These are phyloP conservation scores for Zaprionus lachaisei DNA, from an alignment of 1,140 invertebrate genomes.

Conservation along the genomic window DNA sequence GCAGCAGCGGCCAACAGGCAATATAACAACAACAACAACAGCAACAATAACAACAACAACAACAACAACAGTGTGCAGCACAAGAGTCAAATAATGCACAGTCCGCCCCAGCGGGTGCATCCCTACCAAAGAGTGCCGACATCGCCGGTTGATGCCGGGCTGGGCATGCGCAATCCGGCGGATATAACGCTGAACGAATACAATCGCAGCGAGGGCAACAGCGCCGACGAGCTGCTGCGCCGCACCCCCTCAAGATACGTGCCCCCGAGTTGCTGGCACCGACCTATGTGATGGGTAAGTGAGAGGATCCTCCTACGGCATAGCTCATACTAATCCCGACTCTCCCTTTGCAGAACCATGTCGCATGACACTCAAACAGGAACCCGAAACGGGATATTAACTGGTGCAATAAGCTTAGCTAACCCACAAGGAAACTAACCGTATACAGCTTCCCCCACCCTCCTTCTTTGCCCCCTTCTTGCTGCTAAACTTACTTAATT, in stretches of 20 bases:
- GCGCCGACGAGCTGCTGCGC: constrained; percentile 72
- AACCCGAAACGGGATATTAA: constrained; percentile 82
- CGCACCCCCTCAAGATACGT: constrained; percentile 71
- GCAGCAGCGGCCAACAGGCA: constrained; percentile 37
- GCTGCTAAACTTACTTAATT: constrained; percentile 79
- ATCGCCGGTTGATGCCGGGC: constrained; percentile 47
- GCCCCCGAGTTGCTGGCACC: constrained; percentile 60
- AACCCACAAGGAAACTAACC: constrained; percentile 11
- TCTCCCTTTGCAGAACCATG: constrained; percentile 58
- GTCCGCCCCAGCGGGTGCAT: constrained; percentile 75
- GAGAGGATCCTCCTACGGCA: neutral
- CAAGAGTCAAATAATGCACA: constrained; percentile 58
- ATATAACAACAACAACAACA: constrained; percentile 42
- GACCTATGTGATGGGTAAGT: constrained; percentile 64
- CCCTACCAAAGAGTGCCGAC: constrained; percentile 77
- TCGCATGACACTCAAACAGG: constrained; percentile 82
- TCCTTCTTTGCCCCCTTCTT: constrained; percentile 8
- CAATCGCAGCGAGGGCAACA: constrained; percentile 71
- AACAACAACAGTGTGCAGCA: constrained; percentile 36
- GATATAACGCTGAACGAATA: constrained; percentile 83
- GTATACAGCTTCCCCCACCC: neutral
- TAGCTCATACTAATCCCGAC: neutral
- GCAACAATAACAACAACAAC: constrained; percentile 39
- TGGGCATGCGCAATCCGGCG: constrained; percentile 72
- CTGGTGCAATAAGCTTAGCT: constrained; percentile 62